These are phyloP conservation scores for Argentina silus DNA, from an alignment of 2,797 vertebrate species.

Conservation along the genomic window DNA sequence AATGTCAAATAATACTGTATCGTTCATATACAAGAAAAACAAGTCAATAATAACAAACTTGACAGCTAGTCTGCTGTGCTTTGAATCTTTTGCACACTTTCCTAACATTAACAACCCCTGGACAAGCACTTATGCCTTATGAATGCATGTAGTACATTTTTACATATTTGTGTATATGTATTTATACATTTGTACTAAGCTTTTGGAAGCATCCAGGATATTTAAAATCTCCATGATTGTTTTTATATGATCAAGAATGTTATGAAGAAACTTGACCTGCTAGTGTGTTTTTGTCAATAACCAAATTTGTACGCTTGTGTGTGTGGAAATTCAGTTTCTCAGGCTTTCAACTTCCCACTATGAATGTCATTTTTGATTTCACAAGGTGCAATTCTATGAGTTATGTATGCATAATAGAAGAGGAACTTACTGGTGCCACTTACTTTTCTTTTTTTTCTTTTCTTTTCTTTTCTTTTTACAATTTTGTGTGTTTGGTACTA, in stretches of 20 bases:
- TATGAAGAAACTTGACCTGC: conserved; percentile 58
- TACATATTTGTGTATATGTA: conserved; percentile 48
- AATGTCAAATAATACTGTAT: conserved; percentile 2
- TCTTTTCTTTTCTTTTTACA: conserved; percentile 18
- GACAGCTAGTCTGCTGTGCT: conserved; percentile 23
- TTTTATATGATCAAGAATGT: conserved; percentile 41
- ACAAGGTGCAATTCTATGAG: conserved; percentile 36
- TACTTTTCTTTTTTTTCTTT: conserved; percentile 20
- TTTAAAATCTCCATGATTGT: conserved; percentile 20
- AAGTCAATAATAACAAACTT: conserved; percentile 6
- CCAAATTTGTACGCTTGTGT: conserved; percentile 70
- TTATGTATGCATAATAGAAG: conserved; percentile 30
- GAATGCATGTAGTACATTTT: conserved; percentile 38
- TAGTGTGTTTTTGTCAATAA: conserved; percentile 61
- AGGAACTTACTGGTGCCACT: conserved; percentile 35
- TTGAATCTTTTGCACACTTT: conserved; percentile 25
- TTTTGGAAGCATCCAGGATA: conserved; percentile 52
- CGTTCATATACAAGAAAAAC: neutral
- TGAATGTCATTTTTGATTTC: conserved; percentile 66
- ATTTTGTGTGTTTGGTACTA: conserved; percentile 34
- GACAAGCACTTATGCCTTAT: conserved; percentile 74
- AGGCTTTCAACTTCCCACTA: conserved; percentile 63
- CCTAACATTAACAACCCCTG: conserved; percentile 31
- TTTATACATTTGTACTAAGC: conserved; percentile 66
- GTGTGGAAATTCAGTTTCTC: conserved; percentile 63